Percentiles rank a stretch among this genome's conserved stretches.
phyloP scores from a whole-genome alignment of 2,888 invertebrate species.

The Caenorhabditis zanzibari region DNA sequence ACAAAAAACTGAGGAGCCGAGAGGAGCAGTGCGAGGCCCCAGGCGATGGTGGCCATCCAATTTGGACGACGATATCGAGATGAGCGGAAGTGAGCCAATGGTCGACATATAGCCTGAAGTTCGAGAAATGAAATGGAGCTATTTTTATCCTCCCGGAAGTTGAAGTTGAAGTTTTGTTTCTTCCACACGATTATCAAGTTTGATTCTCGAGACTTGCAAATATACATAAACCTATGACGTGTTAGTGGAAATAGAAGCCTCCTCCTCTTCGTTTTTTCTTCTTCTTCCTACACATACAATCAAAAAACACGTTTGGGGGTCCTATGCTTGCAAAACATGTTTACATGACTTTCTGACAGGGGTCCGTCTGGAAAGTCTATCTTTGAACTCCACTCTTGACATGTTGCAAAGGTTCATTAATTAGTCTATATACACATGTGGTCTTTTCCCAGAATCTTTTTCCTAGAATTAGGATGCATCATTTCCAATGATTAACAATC shows the following conservation, averaged over 20 bases:
- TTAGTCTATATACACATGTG: no score
- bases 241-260: slow-evolving; percentile 13
- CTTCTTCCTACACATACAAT: slow-evolving; percentile 36
- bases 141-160: slow-evolving; percentile 30
- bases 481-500: background rate
- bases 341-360: slow-evolving; percentile 41
- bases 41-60: slow-evolving; percentile 77
- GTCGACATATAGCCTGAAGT: slow-evolving; percentile 82
- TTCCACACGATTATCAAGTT: background rate
- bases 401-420: no score
- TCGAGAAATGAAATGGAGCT: slow-evolving; percentile 2
- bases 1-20: slow-evolving; percentile 80
- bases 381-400: background rate
- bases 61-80: slow-evolving; percentile 82
- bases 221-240: slow-evolving; percentile 31
- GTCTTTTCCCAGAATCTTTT: background rate
- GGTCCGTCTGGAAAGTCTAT: background rate
- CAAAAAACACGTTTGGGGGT: slow-evolving; percentile 15
- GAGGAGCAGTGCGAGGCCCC: slow-evolving; percentile 77
- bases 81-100: slow-evolving; percentile 80
- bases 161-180: background rate
- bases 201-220: slow-evolving; percentile 21
- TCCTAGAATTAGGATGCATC: no score
- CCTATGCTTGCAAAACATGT: slow-evolving; percentile 37
- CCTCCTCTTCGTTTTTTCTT: slow-evolving; percentile 19